Evolutionary conservation across 2,797 vertebrate species (phyloP), one percentile per base, ranked within the genome.

Genomic region (Vultur gryphus): DNA sequence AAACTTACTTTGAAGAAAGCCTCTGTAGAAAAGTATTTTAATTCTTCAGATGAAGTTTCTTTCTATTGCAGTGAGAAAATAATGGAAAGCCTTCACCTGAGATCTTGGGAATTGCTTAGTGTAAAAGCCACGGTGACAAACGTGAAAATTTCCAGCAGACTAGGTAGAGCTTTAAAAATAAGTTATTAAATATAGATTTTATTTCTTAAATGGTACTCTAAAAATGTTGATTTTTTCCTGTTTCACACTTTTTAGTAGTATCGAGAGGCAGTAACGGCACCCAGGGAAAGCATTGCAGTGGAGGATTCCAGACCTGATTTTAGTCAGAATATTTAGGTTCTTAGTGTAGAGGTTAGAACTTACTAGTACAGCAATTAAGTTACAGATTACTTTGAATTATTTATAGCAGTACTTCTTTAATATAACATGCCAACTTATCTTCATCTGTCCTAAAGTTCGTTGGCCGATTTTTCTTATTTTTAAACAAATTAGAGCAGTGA

Each of bases 241-340:
- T 58, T 61, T 72, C 3, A 17, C 62, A 14, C 33, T 23, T 72
- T 5, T 35, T 33, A 39, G 16, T 65, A 15, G 14, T 26, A 4
- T 29, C 0, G 3, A 31, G 76, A 70, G 49, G 33, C 41, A 57
- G 24, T 77, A 91, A n/a, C 0, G 0, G 35, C 58, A 65, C 29
- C 13, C 7, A n/a, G 72, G 54, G 80, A 83, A 31, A 21, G 24
- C 17, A 6, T 6, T 17, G 25, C 43, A 66, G 23, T 33, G 44
- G 23, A 59, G 66, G 44, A 82, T 89, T 94, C 54, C 55, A 87
- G 85, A 84, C 43, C 70, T 86, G 76, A 76, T 86, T 94, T 89
- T 85, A 31, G 20, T 37, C 35, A 48, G 70, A 93, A 51, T 95
- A 80, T 92, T 96, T 78, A 71, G 44, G 19, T 10, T 95, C 49